Evolutionary conservation across 2,113 vertebrate species (phyloP), one percentile per base, ranked within the genome.

Genomic region (Lanius ludovicianus): DNA sequence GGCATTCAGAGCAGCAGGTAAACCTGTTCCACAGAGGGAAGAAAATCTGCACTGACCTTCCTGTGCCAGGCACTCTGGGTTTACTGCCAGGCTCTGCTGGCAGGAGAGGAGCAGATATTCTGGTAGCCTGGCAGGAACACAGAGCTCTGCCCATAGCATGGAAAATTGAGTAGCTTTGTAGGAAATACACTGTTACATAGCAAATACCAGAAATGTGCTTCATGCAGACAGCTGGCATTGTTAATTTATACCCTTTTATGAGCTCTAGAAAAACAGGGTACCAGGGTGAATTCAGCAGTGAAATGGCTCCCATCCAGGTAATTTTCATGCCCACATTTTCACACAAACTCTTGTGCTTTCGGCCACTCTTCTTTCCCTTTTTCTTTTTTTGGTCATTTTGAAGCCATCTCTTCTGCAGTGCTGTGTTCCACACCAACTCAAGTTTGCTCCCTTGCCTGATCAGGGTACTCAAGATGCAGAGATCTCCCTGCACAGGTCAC

Each of bases 101-200:
- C 80, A 89, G 60, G 44, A 87, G 28, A 87, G 47, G 18, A 95
- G 77, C 93, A 89, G 89, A 91, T 92, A 49, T 92, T 81, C 79
- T 91, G 77, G 39, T 75, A 23, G 44, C 49, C 84, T 95, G 89
- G 91, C 93, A 92, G 89, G 69, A 95, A 27, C 84, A 79, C 0
- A 52, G 41, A 42, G 41, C 81, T 92, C 91, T 92, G 73, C 78
- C 74, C 15, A 5, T 1, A 44, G 59, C 50, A 39, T 16, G 57
- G 64, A 60, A 71, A 94, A 91, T 44, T 60, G 67, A 55, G 74
- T 22, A 50, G 80, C 59, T 90, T 47, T 56, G 56, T 15, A 49
- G 49, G 19, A 90, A 92, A 75, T 86, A 84, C 31, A 59, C 15
- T 52, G 49, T 84, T 91, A 75, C 49, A 73, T 0, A 84, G 77